A percentile compares a stretch with the other conserved stretches of the same genome.
phyloP scores from a whole-genome alignment of 2,888 invertebrate species.

The Megaustenia siamemsis region DNA sequence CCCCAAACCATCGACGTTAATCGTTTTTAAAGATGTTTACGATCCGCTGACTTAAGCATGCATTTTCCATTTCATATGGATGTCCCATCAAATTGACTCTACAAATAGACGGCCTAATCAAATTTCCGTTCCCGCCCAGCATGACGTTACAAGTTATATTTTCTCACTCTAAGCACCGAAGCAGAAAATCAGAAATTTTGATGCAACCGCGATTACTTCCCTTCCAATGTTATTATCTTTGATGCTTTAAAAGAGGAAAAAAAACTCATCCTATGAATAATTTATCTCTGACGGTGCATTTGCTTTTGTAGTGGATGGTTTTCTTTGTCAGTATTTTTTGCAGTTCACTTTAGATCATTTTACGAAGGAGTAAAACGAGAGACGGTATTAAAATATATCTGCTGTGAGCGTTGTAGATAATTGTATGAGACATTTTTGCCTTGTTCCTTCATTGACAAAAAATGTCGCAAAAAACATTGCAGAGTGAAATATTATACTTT shows the following conservation, averaged over 20 bases:
- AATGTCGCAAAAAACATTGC: too few relatives aligned
- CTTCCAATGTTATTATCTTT: slow-evolving; percentile 1
- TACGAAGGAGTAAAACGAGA: not conserved
- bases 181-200: slow-evolving; percentile 35
- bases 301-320: not conserved
- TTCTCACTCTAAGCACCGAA: not conserved
- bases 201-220: slow-evolving; percentile 23
- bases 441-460: too few relatives aligned
- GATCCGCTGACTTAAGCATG: not conserved
- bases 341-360: not conserved
- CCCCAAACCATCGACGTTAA: not conserved
- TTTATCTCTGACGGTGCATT: not conserved
- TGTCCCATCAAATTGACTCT: not conserved
- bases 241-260: not conserved
- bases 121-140: slow-evolving; percentile 1
- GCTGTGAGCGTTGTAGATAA: too few relatives aligned
- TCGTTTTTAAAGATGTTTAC: not conserved
- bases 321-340: not conserved
- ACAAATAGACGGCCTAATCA: not conserved
- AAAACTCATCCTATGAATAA: not conserved
- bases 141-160: slow-evolving; percentile 11
- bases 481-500: too few relatives aligned
- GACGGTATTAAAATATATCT: not conserved
- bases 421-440: too few relatives aligned
- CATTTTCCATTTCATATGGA: not conserved